Percentiles rank a stretch among this genome's conserved stretches.
These are phyloP conservation scores for Melanocharis versteri DNA, from an alignment of 2,113 vertebrate species.

Conservation along the genomic window DNA sequence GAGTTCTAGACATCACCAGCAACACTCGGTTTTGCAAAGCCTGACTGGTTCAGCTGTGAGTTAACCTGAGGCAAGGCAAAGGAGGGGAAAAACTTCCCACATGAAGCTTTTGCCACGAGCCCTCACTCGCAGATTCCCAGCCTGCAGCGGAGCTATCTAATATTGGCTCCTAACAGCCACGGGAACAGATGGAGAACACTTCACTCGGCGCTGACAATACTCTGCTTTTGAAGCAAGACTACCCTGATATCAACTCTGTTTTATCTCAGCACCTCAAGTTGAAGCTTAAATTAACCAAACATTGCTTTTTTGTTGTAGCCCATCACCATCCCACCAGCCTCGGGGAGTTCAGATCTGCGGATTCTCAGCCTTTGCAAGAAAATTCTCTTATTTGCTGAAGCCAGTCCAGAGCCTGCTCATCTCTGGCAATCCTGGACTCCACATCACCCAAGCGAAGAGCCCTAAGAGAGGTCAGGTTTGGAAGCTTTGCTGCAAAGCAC, in stretches of 20 bases:
- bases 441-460: background rate
- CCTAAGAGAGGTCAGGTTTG: background rate
- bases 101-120: background rate
- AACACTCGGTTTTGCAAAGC: background rate
- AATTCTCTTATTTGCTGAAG: background rate
- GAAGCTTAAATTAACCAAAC: conserved; percentile 14
- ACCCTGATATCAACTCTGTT: conserved; percentile 15
- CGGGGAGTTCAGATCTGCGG: fast-evolving
- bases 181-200: conserved; percentile 53
- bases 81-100: background rate
- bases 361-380: background rate
- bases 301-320: background rate
- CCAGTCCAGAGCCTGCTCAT: background rate
- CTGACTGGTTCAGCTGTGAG: background rate
- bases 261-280: conserved; percentile 14
- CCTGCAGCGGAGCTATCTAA: conserved; percentile 20
- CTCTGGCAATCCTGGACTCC: background rate
- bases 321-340: background rate
- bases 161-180: conserved; percentile 36
- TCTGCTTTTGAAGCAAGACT: background rate
- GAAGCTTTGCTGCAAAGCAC: background rate
- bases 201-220: background rate
- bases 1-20: fast-evolving
- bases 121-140: conserved; percentile 1
- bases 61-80: background rate